Base-by-base conservation (phyloP, 2,113 vertebrate species). In the Helogale parvula region DNA sequence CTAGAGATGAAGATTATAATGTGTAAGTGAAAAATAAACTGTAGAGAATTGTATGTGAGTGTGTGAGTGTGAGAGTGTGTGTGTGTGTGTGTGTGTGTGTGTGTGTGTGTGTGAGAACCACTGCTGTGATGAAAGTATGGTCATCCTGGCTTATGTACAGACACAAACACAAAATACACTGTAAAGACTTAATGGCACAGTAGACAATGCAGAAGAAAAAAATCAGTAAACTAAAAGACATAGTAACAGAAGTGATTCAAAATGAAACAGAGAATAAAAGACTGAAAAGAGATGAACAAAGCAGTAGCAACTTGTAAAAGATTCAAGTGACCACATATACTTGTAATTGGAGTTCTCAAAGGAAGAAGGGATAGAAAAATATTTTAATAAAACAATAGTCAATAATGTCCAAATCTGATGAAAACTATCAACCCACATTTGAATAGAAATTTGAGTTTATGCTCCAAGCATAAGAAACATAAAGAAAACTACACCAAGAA, bases 251-350 rank as follows among this genome's bases (percentile, higher is more conserved):
- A 88, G 65, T 19, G 65, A 68, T 79, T 84, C 25, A 66, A 79
- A 57, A 87, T 83, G 52, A 92, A 94, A 94, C 63, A 57, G 11
- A 57, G 11, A 29, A 45, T 11, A 79, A 76, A 81, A 33, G 45
- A 88, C n/a, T 88, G 52, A 65, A 85, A 92, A 88, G 45, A 94
- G 88, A 88, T 66, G 14, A 94, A 65, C 31, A 71, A n/a, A 83
- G 10, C 6, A 88, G 33, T 33, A 93, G 13, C 54, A 91, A 96
- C 66, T n/a, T 71, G 17, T 77, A 38, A 57, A 31, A 79, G 71
- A 65, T 71, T 69, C 50, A 63, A 84, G n/a, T 71, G 33, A 15
- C 27, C 47, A 90, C 74, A 81, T 38, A 60, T 19, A n/a, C 33
- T 76, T 86, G 15, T 33, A 81, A 71, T 12, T 25, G 8, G 54